phyloP scores from a whole-genome alignment of 2,113 vertebrate genomes.

The Dermatemys mawii region DNA sequence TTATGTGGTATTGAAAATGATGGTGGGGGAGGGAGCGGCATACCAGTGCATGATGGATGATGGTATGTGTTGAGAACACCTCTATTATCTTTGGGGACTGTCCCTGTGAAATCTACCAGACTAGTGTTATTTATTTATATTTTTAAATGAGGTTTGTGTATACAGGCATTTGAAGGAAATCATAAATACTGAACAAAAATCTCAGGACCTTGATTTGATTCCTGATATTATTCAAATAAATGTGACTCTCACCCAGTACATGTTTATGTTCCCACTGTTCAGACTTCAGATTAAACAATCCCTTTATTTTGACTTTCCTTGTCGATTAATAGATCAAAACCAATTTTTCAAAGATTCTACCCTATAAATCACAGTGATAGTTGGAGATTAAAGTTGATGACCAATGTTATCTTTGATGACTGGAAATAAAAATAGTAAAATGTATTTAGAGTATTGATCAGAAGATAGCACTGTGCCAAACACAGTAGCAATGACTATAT shows the following conservation, averaged over 20 bases:
- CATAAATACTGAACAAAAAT: background rate
- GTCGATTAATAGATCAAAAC: background rate
- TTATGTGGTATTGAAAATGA: background rate
- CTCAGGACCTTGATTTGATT: conserved; percentile 18
- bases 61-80: background rate
- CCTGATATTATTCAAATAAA: background rate
- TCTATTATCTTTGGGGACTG: background rate
- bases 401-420: conserved; percentile 21
- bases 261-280: conserved; percentile 1
- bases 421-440: conserved; percentile 29
- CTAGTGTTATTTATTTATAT: background rate
- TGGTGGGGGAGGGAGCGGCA: background rate
- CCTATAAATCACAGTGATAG: background rate
- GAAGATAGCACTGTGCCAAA: background rate
- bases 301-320: background rate
- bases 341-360: background rate
- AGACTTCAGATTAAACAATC: conserved; percentile 7
- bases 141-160: background rate
- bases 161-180: background rate
- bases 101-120: background rate
- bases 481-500: background rate
- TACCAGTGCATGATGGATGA: background rate
- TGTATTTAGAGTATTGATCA: conserved; percentile 37
- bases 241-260: background rate
- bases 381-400: background rate